Conservation (phyloP, 64 coral and sea anemone genomes). For the Acropora yongei region DNA sequence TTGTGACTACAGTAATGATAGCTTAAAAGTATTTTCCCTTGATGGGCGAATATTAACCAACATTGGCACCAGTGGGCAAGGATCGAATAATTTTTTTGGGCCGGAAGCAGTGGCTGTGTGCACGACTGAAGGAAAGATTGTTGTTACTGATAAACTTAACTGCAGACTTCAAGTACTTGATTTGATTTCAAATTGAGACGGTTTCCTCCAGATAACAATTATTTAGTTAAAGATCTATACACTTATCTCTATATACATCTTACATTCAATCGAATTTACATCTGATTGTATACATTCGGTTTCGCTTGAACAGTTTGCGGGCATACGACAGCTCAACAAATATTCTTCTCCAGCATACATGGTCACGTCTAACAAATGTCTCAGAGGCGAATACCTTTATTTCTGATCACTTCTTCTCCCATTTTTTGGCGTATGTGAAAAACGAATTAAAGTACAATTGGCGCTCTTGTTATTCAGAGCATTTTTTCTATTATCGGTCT, state of each 20-base stretch:
- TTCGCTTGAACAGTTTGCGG: not conserved
- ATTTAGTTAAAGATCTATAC: not conserved
- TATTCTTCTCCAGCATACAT: too few species aligned
- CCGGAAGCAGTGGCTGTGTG: slow-evolving; percentile 71
- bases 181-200: not conserved
- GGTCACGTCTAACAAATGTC: too few species aligned
- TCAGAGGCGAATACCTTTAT: too few species aligned
- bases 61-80: slow-evolving; percentile 69
- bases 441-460: too few species aligned
- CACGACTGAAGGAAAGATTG: slow-evolving; percentile 40
- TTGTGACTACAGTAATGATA: slow-evolving; percentile 81
- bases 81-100: slow-evolving; percentile 64
- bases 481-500: too few species aligned
- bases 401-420: too few species aligned
- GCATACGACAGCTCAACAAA: too few species aligned
- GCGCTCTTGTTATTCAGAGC: too few species aligned
- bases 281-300: not conserved
- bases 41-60: slow-evolving; percentile 56
- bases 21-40: slow-evolving; percentile 78
- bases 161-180: slow-evolving; percentile 70
- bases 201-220: not conserved
- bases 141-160: slow-evolving; percentile 77
- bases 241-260: too few species aligned
- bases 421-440: too few species aligned
- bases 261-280: too few species aligned